Percentiles rank a stretch among this genome's conserved stretches.
These are phyloP conservation scores for Meleagris gallopavo DNA, from an alignment of 2,113 vertebrate species.

Conservation along the genomic window DNA sequence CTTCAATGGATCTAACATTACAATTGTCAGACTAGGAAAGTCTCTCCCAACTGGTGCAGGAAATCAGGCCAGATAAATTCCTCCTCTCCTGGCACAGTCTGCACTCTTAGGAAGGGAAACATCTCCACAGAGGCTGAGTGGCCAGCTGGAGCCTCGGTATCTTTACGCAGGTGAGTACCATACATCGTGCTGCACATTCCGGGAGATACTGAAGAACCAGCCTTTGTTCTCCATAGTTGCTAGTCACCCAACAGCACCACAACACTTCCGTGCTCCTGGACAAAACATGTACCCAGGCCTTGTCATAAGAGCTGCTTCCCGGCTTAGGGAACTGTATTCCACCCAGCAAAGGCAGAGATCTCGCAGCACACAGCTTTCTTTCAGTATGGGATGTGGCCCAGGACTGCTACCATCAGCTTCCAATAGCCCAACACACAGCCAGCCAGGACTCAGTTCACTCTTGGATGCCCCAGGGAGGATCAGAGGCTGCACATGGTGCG, in stretches of 20 bases:
- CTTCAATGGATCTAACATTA: not conserved
- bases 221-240: not conserved
- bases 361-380: slow-evolving; percentile 52
- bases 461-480: slow-evolving; percentile 55
- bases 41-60: slow-evolving; percentile 52
- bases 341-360: slow-evolving; percentile 41
- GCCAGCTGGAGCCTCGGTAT: slow-evolving; percentile 4
- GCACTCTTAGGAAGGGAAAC: not conserved
- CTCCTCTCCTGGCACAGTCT: slow-evolving; percentile 3
- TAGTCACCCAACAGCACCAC: not conserved
- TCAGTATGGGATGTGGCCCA: not conserved
- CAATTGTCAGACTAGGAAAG: slow-evolving; percentile 20
- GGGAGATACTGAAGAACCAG: slow-evolving; percentile 36
- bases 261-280: not conserved
- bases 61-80: slow-evolving; percentile 23
- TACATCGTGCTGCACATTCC: not conserved
- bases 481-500: slow-evolving; percentile 30
- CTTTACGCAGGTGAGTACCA: slow-evolving; percentile 22
- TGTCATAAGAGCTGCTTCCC: slow-evolving; percentile 24
- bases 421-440: slow-evolving; percentile 7
- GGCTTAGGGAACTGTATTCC: slow-evolving; percentile 20
- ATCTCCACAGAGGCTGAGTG: not conserved
- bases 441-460: slow-evolving; percentile 51
- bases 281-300: not conserved
- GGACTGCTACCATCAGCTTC: slow-evolving; percentile 34